These are phyloP conservation scores for Alethe diademata DNA, from an alignment of 2,113 vertebrate genomes.

Conservation along the genomic window DNA sequence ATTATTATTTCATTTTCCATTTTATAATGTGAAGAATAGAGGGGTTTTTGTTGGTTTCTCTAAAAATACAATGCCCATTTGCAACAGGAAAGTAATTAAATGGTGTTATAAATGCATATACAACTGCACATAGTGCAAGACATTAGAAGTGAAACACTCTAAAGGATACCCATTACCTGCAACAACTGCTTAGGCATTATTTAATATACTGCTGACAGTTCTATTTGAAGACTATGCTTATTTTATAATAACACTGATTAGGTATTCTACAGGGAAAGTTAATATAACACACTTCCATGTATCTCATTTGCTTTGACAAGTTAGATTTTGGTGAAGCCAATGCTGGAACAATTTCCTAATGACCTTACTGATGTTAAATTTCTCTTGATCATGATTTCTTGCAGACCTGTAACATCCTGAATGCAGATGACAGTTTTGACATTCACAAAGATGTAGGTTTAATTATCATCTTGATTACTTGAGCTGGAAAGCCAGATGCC, in stretches of 20 bases:
- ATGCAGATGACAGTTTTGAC: conserved; percentile 70
- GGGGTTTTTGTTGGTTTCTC: neutral
- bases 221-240: neutral
- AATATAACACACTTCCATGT: neutral
- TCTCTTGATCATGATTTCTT: conserved; percentile 54
- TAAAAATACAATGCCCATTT: neutral
- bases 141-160: neutral
- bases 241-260: neutral
- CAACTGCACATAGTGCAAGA: neutral
- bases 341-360: conserved; percentile 3
- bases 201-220: neutral
- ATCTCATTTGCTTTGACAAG: conserved; percentile 6
- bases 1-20: neutral
- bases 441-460: conserved; percentile 66
- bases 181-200: neutral
- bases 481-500: conserved; percentile 65
- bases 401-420: conserved; percentile 42
- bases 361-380: neutral
- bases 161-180: neutral
- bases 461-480: conserved; percentile 70
- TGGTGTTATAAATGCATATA: neutral
- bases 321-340: neutral
- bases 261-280: neutral
- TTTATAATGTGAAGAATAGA: neutral
- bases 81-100: neutral